Conservation (phyloP, 64 coral and sea anemone genomes). For the Montipora capricornis region DNA sequence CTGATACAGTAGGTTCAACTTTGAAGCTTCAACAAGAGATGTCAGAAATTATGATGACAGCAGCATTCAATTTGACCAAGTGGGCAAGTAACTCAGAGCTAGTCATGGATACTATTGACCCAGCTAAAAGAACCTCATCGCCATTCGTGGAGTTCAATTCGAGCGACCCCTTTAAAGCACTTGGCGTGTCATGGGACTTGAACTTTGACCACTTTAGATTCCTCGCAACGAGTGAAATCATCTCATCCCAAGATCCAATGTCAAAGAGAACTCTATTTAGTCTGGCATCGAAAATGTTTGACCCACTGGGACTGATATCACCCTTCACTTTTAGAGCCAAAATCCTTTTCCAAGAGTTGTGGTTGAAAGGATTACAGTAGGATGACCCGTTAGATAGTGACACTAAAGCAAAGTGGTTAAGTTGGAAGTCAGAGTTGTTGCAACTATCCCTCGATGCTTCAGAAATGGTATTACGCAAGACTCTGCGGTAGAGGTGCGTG, state of each 20-base stretch:
- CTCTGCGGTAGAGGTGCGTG: slow-evolving; percentile 48
- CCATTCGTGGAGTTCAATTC: slow-evolving; percentile 27
- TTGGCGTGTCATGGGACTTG: slow-evolving; percentile 51
- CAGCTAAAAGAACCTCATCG: background rate
- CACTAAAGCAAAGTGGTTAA: background rate
- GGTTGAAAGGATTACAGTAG: background rate
- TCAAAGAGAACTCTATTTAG: slow-evolving; percentile 42
- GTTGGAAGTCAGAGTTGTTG: background rate
- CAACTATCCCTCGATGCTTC: background rate
- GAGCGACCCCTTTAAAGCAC: slow-evolving; percentile 24
- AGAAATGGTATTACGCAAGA: background rate
- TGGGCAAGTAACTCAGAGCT: slow-evolving; percentile 44
- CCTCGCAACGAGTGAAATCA: background rate
- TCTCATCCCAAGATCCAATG: slow-evolving; percentile 12
- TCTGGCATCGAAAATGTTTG: slow-evolving; percentile 43
- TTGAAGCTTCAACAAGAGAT: slow-evolving; percentile 6
- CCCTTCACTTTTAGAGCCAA: slow-evolving; percentile 41
- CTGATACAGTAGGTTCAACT: background rate
- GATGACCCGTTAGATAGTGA: background rate
- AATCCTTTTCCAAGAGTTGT: background rate
- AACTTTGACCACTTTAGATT: slow-evolving; percentile 18
- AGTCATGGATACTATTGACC: background rate
- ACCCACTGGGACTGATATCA: slow-evolving; percentile 27
- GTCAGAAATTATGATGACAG: slow-evolving; percentile 7
- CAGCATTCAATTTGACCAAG: slow-evolving; percentile 35